These are phyloP conservation scores for Pantherophis vulpinus DNA, from an alignment of 2,797 vertebrate genomes.

Conservation along the genomic window DNA sequence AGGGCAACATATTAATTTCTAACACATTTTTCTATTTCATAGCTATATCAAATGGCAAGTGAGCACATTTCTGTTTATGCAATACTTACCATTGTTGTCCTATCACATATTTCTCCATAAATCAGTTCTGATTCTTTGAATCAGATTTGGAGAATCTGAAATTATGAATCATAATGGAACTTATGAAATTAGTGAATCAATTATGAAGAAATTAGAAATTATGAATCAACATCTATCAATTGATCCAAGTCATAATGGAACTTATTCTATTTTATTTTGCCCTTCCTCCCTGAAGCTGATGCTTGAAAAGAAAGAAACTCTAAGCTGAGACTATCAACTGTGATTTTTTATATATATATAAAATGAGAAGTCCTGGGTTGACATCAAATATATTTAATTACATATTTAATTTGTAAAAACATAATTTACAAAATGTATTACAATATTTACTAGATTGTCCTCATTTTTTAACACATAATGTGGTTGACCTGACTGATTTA, in stretches of 20 bases:
- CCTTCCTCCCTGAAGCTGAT: neutral
- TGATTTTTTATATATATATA: no score
- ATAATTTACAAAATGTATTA: neutral
- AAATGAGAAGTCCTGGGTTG: neutral
- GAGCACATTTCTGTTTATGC: neutral
- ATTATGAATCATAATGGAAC: neutral
- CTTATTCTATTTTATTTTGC: neutral
- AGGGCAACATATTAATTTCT: neutral
- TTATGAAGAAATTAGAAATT: neutral
- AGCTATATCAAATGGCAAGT: neutral
- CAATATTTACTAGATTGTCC: neutral
- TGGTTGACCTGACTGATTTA: neutral
- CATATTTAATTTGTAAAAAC: neutral
- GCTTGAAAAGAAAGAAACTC: neutral
- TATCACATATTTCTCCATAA: neutral
- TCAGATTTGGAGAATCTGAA: neutral
- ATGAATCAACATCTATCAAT: neutral
- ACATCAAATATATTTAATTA: neutral
- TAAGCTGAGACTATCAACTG: neutral
- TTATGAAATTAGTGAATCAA: neutral
- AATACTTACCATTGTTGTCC: neutral
- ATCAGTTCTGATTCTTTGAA: neutral
- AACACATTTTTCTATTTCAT: neutral
- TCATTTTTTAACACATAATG: neutral
- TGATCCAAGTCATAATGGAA: neutral